Percentiles rank a stretch among this genome's conserved stretches.
phyloP scores from a whole-genome alignment of 35 echinoderm and acorn worm genomes.

The Strongylocentrotus purpuratus region DNA sequence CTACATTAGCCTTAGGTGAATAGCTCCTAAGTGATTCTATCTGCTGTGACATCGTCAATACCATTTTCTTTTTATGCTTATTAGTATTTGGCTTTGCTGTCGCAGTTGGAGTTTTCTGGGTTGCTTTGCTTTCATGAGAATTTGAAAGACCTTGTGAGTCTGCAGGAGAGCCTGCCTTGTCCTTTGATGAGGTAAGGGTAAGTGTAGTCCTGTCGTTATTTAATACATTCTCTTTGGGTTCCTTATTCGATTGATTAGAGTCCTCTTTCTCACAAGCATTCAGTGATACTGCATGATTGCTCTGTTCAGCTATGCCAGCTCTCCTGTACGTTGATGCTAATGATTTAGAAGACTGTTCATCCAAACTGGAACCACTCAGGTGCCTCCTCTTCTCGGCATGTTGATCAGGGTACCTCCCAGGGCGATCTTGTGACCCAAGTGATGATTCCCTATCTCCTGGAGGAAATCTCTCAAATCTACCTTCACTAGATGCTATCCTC shows the following conservation, averaged over 20 bases:
- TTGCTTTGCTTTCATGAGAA: neutral
- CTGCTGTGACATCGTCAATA: conserved; percentile 2
- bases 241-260: neutral
- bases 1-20: neutral
- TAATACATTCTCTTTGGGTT: neutral
- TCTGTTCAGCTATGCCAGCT: neutral
- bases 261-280: neutral
- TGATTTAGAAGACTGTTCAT: neutral
- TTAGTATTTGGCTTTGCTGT: neutral
- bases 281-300: neutral
- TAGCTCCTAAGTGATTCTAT: neutral
- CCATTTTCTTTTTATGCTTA: neutral
- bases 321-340: neutral
- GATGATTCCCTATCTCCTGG: neutral
- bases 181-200: neutral
- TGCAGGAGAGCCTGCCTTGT: neutral
- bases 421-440: neutral
- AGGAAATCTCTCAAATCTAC: neutral
- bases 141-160: neutral
- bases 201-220: neutral
- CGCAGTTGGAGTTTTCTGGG: neutral
- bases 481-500: neutral
- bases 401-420: neutral
- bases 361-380: neutral
- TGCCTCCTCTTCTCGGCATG: neutral